phyloP scores from a whole-genome alignment of 2,888 invertebrate species.

The Fragum sueziense region DNA sequence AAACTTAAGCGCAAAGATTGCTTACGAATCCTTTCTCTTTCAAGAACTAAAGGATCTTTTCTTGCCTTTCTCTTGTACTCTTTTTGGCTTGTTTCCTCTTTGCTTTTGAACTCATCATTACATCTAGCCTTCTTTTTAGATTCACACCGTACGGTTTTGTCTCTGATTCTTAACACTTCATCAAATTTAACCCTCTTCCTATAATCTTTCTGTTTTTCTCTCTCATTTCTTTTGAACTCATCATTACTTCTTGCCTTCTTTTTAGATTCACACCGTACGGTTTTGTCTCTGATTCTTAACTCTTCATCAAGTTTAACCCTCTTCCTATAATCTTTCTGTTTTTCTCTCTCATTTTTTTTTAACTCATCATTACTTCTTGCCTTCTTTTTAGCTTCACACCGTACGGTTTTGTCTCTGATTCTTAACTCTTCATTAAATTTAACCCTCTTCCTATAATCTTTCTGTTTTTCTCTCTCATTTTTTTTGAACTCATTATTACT shows the following conservation, averaged over 20 bases:
- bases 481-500: constrained; percentile 6
- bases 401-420: neutral
- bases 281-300: constrained; percentile 6
- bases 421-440: neutral
- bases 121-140: neutral
- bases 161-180: neutral
- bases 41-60: neutral
- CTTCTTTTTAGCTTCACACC: too few relatives aligned
- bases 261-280: neutral
- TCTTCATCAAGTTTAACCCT: too few relatives aligned
- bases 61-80: too few relatives aligned
- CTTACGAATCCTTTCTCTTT: constrained; percentile 9
- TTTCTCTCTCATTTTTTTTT: too few relatives aligned
- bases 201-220: neutral
- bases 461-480: constrained; percentile 1
- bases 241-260: neutral
- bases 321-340: too few relatives aligned
- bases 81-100: too few relatives aligned
- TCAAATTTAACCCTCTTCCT: neutral
- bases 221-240: too few relatives aligned
- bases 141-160: neutral
- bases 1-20: constrained; percentile 1
- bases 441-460: too few relatives aligned
- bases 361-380: too few relatives aligned
- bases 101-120: too few relatives aligned